A percentile compares a stretch with the other conserved stretches of the same genome.
Conservation (phyloP, 1,140 invertebrate genomes). For the Temnothorax curvispinosus region DNA sequence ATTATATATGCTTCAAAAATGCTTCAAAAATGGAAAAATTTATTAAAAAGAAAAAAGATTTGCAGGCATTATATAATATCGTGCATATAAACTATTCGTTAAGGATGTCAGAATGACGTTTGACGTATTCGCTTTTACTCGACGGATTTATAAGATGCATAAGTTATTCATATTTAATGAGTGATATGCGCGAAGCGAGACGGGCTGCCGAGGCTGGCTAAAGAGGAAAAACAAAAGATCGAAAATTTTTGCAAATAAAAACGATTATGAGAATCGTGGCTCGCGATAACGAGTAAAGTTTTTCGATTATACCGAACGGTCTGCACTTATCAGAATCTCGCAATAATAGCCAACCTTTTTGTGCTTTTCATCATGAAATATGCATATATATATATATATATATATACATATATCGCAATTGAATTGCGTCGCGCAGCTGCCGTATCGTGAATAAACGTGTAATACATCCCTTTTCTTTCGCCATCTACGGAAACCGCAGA, state of each 20-base stretch:
- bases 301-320: constrained; percentile 40
- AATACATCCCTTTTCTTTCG: background rate
- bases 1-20: background rate
- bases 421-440: background rate
- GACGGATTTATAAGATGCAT: background rate
- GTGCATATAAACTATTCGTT: background rate
- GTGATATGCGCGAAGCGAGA: background rate
- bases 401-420: background rate
- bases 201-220: background rate
- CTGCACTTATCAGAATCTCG: background rate
- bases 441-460: constrained; percentile 1
- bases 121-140: background rate
- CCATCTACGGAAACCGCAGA: background rate
- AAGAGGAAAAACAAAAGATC: background rate
- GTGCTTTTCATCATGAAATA: background rate
- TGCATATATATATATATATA: background rate
- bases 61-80: background rate
- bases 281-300: constrained; percentile 42
- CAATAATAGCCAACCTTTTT: background rate
- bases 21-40: too few species aligned
- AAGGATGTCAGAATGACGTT: background rate
- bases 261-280: constrained; percentile 17
- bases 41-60: background rate
- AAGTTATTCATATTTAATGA: constrained; percentile 32
- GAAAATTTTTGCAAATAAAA: constrained; percentile 23